phyloP scores from a whole-genome alignment of 1,140 invertebrate species.

The Sycobia sp. region DNA sequence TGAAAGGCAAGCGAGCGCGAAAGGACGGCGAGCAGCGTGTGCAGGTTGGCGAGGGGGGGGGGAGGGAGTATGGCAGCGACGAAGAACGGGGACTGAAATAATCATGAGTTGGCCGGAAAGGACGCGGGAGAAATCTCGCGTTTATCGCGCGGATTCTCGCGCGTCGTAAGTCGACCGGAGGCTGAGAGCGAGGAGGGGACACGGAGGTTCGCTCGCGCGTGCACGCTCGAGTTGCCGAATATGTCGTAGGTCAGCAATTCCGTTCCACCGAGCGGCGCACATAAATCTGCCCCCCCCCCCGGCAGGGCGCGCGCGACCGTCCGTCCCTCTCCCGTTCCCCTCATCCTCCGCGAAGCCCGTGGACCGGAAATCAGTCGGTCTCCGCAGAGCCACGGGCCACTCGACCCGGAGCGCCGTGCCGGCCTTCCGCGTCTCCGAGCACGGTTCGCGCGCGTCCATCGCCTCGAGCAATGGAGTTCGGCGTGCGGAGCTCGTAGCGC shows the following conservation, averaged over 20 bases:
- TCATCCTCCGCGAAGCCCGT: not conserved
- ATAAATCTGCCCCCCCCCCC: slow-evolving; percentile 21
- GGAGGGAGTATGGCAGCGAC: slow-evolving; percentile 23
- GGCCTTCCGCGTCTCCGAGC: not conserved
- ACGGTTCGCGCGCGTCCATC: not conserved
- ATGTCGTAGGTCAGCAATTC: slow-evolving; percentile 35
- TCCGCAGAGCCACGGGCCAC: not conserved
- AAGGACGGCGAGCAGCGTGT: no score
- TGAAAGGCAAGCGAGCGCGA: no score
- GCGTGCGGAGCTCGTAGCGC: not conserved
- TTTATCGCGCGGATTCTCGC: slow-evolving; percentile 21
- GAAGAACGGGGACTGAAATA: slow-evolving; percentile 27
- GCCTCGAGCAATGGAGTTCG: not conserved
- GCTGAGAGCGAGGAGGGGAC: not conserved
- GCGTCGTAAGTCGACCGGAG: no score
- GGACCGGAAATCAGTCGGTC: slow-evolving; percentile 25
- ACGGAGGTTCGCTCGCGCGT: no score
- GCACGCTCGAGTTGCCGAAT: slow-evolving; percentile 21
- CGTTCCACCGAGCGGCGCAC: slow-evolving; percentile 24
- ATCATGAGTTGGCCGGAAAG: slow-evolving; percentile 28
- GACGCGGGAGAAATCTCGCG: slow-evolving; percentile 17
- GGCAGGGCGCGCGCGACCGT: not conserved
- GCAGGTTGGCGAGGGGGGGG: no score
- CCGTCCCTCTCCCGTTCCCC: not conserved
- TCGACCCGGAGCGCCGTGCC: not conserved